A percentile compares a stretch with the other conserved stretches of the same genome.
Evolutionary conservation across 2,888 invertebrate species (phyloP).

Genomic region (Drosophila mayaguana): DNA sequence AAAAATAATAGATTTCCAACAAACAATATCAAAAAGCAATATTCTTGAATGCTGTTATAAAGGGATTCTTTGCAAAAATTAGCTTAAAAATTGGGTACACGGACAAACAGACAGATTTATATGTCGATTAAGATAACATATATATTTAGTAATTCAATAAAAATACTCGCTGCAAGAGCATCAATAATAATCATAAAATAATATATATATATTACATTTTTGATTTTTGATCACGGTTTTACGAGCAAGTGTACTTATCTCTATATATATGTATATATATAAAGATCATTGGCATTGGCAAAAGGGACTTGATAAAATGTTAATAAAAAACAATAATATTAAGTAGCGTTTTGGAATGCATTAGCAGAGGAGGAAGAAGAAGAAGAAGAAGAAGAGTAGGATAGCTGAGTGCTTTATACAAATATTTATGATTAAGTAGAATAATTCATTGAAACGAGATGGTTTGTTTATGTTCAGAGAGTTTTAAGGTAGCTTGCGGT

Average conservation of each 20-base stretch:
- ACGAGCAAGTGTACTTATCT: conserved; percentile 1
- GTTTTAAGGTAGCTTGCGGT: conserved; percentile 43
- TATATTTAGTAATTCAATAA: neutral
- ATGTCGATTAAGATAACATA: neutral
- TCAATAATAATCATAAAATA: conserved; percentile 1
- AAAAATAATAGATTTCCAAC: no score
- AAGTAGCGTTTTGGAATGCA: conserved; percentile 7
- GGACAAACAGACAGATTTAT: neutral
- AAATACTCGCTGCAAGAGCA: conserved; percentile 4
- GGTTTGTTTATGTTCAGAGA: conserved; percentile 8
- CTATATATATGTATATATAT: conserved; percentile 1
- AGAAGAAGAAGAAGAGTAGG: neutral
- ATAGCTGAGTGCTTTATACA: conserved; percentile 41
- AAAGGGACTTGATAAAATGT: conserved; percentile 12
- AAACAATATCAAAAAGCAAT: no score
- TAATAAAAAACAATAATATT: conserved; percentile 17
- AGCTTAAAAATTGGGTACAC: neutral
- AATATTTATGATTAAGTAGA: conserved; percentile 26
- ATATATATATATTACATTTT: conserved; percentile 5
- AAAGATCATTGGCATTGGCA: conserved; percentile 38
- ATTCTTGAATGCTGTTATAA: neutral
- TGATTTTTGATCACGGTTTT: conserved; percentile 4
- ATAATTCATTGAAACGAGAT: conserved; percentile 23
- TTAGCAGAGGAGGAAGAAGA: neutral
- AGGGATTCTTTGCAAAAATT: neutral